Evolutionary conservation across 92 coral and sea anemone species (phyloP).

Genomic region (Parazoanthus swiftii): DNA sequence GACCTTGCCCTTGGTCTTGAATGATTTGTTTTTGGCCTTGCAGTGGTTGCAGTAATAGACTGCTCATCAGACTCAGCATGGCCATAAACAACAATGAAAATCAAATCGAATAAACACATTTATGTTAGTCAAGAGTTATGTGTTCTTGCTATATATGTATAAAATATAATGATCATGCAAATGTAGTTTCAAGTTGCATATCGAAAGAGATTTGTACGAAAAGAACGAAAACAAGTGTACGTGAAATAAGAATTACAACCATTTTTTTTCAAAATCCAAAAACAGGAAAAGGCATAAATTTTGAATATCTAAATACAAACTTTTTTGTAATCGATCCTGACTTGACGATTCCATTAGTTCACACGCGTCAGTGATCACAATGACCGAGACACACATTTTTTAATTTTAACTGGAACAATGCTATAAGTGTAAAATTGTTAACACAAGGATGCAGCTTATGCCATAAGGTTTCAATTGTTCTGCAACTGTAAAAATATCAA

Average conservation of each 20-base stretch:
- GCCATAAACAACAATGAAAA: constrained; percentile 5
- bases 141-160: constrained; percentile 6
- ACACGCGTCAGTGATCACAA: no score
- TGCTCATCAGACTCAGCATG: not conserved
- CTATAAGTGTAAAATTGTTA: no score
- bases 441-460: no score
- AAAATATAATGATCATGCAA: constrained; percentile 6
- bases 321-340: no score
- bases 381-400: no score
- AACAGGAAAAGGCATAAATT: not conserved
- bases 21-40: constrained; percentile 13
- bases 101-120: not conserved
- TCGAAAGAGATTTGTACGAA: not conserved
- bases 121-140: not conserved
- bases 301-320: not conserved
- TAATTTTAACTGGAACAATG: no score
- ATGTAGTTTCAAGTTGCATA: constrained; percentile 1
- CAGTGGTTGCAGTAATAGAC: not conserved
- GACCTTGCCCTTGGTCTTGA: constrained; percentile 17
- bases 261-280: no score
- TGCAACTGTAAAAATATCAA: no score
- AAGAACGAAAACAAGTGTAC: not conserved
- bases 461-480: no score
- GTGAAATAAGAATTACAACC: not conserved
- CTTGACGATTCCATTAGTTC: no score